Conservation (phyloP, 2,113 vertebrate genomes). For the Trichomycterus rosablanca region DNA sequence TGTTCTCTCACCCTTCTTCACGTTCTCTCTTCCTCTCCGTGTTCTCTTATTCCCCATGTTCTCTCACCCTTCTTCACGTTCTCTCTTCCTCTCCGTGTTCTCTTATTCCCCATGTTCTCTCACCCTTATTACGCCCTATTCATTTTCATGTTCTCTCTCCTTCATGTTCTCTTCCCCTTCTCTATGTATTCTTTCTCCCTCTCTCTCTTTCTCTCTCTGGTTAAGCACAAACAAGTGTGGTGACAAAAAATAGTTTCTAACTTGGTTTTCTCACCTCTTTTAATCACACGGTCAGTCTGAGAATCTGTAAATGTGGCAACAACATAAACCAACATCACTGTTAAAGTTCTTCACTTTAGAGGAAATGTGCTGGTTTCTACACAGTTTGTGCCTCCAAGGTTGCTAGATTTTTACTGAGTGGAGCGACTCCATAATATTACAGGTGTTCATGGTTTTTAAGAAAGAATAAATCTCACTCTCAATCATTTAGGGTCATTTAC, state of each 20-base stretch:
- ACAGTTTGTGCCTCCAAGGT: too few relatives aligned
- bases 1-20: neutral
- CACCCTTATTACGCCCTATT: neutral
- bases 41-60: neutral
- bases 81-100: neutral
- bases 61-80: neutral
- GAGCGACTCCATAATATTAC: too few relatives aligned
- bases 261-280: neutral
- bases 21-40: neutral
- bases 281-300: neutral
- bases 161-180: neutral
- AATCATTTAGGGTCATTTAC: too few relatives aligned
- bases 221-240: neutral
- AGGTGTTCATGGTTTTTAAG: too few relatives aligned
- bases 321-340: too few relatives aligned
- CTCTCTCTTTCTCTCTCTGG: neutral
- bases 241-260: neutral
- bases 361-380: too few relatives aligned
- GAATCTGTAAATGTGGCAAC: too few relatives aligned
- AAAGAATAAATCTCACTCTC: too few relatives aligned
- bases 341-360: too few relatives aligned
- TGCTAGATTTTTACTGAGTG: too few relatives aligned
- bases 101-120: neutral
- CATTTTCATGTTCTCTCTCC: neutral
- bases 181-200: neutral